Base-by-base conservation (phyloP, 1,140 invertebrate species). In the Euwallacea fornicatus region DNA sequence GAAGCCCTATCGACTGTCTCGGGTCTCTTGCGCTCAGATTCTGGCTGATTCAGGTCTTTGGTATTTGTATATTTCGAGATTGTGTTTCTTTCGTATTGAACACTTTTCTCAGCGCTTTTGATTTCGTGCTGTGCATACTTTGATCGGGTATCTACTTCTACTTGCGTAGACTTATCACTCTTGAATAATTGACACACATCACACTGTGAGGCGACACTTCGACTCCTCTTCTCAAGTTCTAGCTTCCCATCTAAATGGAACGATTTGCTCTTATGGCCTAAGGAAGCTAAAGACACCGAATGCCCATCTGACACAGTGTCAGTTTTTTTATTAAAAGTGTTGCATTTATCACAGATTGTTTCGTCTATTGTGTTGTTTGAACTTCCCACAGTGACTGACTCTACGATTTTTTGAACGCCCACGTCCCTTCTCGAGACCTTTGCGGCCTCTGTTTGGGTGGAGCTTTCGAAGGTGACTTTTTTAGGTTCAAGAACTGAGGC, bases 311-410 rank as follows among this genome's bases (percentile, higher is more conserved):
- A 74, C 16, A 77, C 76, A 63, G 73, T 56, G 10, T 76, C 79
- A 60, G 77, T 83, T 7, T 86, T 75, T 44, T 75, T 80, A n/a
- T 75, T 86, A 42, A 69, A 69, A 0, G 81, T 74, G 11, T 78
- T 81, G 76, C 86, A 88, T 77, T 83, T 85, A 10, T 83, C 81
- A 77, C 86, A 88, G 10, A 83, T 73, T 21, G 81, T 77, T 65
- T 84, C 82, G 53, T 77, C 77, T 15, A 85, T 77, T 4, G 78
- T 83, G 65, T 83, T 79, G 42, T 85, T 82, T 4, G 85, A 85
- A 69, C 81, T 78, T 58, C 83, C 86, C 44, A 84, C 76, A 58
- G 82, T 82, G 50, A 79, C 78, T 4, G 78, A 79, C 59, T 81
- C 79, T 16, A 82, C 81, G 54, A 77, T 78, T 69, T 82, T 82